A percentile compares a stretch with the other conserved stretches of the same genome.
Conservation (phyloP, 1,140 invertebrate genomes). For the Harlomillsia oculata region DNA sequence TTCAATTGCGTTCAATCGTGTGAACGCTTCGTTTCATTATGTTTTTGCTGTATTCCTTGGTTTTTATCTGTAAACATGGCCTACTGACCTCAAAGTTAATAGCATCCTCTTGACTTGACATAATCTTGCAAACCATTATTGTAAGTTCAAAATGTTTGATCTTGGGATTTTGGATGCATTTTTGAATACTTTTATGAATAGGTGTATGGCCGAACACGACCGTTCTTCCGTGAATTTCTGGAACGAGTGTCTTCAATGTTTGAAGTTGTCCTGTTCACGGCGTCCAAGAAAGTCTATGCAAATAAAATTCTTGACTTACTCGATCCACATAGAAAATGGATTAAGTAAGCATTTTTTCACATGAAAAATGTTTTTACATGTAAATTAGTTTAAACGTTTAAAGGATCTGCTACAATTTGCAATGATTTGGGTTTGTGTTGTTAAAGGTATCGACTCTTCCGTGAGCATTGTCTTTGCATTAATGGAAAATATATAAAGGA, state of each 20-base stretch:
- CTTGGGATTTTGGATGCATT: slow-evolving; percentile 70
- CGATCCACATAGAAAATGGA: slow-evolving; percentile 78
- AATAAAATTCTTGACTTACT: slow-evolving; percentile 87
- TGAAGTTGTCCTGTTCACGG: slow-evolving; percentile 94
- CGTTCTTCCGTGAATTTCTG: slow-evolving; percentile 83
- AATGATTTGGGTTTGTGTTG: neutral
- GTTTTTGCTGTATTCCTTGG: no score
- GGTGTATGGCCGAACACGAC: no score
- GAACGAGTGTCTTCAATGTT: slow-evolving; percentile 78
- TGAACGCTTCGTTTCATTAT: no score
- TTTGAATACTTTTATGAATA: no score
- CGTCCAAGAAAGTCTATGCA: slow-evolving; percentile 90
- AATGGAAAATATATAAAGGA: slow-evolving; percentile 97
- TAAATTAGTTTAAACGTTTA: neutral
- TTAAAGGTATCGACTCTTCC: slow-evolving; percentile 66
- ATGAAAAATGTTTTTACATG: no score
- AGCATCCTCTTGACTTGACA: no score
- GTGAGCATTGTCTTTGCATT: slow-evolving; percentile 90
- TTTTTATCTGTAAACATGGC: no score
- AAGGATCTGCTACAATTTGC: slow-evolving; percentile 1
- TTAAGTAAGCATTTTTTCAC: slow-evolving; percentile 71
- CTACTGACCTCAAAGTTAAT: no score
- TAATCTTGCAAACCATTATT: no score
- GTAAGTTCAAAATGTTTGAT: no score
- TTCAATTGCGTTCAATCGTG: no score